phyloP scores from a whole-genome alignment of 2,888 invertebrate genomes.

The Philereme vetulata region DNA sequence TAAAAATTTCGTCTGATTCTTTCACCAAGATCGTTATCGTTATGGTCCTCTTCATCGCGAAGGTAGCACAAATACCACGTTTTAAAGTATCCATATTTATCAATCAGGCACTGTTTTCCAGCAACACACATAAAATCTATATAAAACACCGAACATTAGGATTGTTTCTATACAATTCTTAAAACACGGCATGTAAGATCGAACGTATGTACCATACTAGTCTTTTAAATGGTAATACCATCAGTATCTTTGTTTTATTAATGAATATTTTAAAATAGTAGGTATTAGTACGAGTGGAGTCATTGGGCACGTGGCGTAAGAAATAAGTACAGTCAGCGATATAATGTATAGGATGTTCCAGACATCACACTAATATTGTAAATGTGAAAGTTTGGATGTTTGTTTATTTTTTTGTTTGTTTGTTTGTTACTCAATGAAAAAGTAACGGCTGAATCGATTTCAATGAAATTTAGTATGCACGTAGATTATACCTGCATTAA shows the following conservation, averaged over 20 bases:
- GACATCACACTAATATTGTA: too few species aligned
- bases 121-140: slow-evolving; percentile 19
- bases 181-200: slow-evolving; percentile 60
- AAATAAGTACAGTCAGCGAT: too few species aligned
- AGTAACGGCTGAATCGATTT: too few species aligned
- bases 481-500: too few species aligned
- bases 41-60: slow-evolving; percentile 36
- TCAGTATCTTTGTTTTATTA: slow-evolving; percentile 48
- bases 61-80: slow-evolving; percentile 31
- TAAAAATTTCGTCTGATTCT: slow-evolving; percentile 44
- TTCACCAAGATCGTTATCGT: slow-evolving; percentile 41
- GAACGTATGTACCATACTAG: slow-evolving; percentile 55
- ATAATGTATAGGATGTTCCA: too few species aligned
- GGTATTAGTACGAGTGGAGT: slow-evolving; percentile 45
- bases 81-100: slow-evolving; percentile 46
- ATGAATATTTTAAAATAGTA: slow-evolving; percentile 54
- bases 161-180: slow-evolving; percentile 19
- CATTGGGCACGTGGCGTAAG: slow-evolving; percentile 43
- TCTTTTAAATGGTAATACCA: slow-evolving; percentile 40
- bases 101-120: slow-evolving; percentile 40
- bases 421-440: too few species aligned
- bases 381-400: too few species aligned
- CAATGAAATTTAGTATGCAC: too few species aligned
- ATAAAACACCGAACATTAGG: slow-evolving; percentile 13
- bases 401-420: too few species aligned